These are phyloP conservation scores for Schizopygopsis malacanthus DNA, from an alignment of 2,797 vertebrate genomes.

Conservation along the genomic window DNA sequence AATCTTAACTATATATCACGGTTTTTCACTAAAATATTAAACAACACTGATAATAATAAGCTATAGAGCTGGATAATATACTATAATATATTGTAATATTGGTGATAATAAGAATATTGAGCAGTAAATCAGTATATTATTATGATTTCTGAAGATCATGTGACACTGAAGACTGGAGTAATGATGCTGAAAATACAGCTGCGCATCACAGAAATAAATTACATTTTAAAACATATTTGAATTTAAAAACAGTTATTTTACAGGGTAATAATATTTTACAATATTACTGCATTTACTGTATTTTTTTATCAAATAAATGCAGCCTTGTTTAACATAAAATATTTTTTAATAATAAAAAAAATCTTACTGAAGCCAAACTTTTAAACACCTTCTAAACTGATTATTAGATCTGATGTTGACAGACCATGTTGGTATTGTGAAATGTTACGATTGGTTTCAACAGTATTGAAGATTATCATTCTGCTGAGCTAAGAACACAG, in stretches of 20 bases:
- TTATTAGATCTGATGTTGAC: not conserved
- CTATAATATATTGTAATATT: not conserved
- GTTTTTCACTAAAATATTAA: conserved; percentile 5
- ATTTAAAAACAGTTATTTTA: not conserved
- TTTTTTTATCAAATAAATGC: not conserved
- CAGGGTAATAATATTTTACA: not conserved
- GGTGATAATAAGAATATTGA: not conserved
- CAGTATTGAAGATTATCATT: not conserved
- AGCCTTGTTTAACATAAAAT: not conserved
- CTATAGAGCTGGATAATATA: not conserved
- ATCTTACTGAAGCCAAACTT: not conserved
- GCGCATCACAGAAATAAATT: not conserved
- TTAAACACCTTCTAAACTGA: not conserved
- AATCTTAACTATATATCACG: not conserved
- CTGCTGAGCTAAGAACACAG: not conserved
- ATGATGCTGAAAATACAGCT: not conserved
- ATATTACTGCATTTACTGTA: not conserved
- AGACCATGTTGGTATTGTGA: not conserved
- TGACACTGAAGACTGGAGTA: not conserved
- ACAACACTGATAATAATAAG: not conserved
- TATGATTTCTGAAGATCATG: not conserved
- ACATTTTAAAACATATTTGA: not conserved
- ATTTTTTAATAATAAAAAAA: not conserved
- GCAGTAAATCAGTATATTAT: not conserved
- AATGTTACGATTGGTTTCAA: not conserved